A percentile compares a stretch with the other conserved stretches of the same genome.
These are phyloP conservation scores for Typhlomys cinereus DNA, from an alignment of 2,113 vertebrate genomes.

Conservation along the genomic window DNA sequence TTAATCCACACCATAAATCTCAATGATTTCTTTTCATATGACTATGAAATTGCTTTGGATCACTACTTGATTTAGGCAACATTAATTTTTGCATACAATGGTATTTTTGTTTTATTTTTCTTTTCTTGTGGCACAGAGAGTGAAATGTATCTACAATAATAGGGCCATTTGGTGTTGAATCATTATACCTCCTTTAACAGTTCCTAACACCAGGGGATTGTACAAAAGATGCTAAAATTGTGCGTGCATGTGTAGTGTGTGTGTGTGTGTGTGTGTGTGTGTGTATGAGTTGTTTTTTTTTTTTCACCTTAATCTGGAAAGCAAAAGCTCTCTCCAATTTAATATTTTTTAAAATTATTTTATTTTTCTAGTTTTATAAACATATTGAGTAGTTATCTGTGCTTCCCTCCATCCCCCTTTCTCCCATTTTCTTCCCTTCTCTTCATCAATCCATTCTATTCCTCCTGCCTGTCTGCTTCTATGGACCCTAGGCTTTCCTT, in stretches of 20 bases:
- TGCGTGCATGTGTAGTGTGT: too few species aligned
- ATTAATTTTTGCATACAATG: neutral
- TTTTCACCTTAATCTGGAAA: too few species aligned
- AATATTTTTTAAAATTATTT: too few species aligned
- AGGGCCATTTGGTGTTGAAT: neutral
- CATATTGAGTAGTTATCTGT: too few species aligned
- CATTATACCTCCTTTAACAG: neutral
- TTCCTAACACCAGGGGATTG: neutral
- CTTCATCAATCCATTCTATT: too few species aligned
- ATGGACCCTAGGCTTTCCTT: too few species aligned
- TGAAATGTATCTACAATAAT: neutral
- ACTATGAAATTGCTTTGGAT: conserved; percentile 18
- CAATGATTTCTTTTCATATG: neutral
- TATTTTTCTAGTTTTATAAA: too few species aligned
- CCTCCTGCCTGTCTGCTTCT: too few species aligned
- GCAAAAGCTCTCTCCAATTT: too few species aligned
- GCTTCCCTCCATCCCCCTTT: too few species aligned
- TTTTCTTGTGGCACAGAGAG: neutral
- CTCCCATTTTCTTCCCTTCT: neutral
- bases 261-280: too few species aligned
- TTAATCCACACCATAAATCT: neutral
- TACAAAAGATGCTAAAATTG: neutral
- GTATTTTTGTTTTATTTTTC: neutral
- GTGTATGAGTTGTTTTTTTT: too few species aligned
- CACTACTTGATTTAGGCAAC: neutral